These are phyloP conservation scores for Pedetes capensis DNA, from an alignment of 2,113 vertebrate species.

Conservation along the genomic window DNA sequence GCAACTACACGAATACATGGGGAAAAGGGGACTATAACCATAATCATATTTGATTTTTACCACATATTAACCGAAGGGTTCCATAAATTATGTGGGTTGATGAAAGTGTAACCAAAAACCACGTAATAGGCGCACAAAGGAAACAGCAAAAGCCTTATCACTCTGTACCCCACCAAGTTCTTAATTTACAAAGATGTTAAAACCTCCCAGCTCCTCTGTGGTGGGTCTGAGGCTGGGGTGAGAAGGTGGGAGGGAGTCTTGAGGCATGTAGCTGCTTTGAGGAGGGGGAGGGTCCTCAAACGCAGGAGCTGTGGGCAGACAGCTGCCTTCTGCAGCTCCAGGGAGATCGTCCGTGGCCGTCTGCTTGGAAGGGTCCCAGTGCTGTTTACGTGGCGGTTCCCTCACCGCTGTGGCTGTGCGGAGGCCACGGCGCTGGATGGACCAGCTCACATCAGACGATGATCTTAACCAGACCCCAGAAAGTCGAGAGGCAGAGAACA, in stretches of 20 bases:
- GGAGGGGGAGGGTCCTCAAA: neutral
- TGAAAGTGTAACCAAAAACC: no score
- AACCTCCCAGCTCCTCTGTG: neutral
- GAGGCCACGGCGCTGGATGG: neutral
- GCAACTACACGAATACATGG: no score
- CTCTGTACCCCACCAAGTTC: no score
- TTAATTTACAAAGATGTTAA: no score
- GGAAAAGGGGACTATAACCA: no score
- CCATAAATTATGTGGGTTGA: no score
- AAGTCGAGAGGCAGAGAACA: slow-evolving; percentile 11
- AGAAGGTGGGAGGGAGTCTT: neutral
- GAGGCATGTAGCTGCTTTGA: neutral
- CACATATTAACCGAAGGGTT: no score
- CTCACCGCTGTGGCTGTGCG: neutral
- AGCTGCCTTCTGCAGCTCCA: neutral
- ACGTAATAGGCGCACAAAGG: no score
- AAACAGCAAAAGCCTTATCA: no score
- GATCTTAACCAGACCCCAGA: slow-evolving; percentile 23
- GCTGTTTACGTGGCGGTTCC: neutral
- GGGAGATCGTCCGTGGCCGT: neutral
- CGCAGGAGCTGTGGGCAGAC: neutral
- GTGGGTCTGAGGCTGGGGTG: neutral
- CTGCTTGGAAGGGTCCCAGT: neutral
- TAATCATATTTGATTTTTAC: no score
- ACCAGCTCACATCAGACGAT: neutral